Conservation (phyloP, 2,113 vertebrate species). For the Jaculus jaculus region DNA sequence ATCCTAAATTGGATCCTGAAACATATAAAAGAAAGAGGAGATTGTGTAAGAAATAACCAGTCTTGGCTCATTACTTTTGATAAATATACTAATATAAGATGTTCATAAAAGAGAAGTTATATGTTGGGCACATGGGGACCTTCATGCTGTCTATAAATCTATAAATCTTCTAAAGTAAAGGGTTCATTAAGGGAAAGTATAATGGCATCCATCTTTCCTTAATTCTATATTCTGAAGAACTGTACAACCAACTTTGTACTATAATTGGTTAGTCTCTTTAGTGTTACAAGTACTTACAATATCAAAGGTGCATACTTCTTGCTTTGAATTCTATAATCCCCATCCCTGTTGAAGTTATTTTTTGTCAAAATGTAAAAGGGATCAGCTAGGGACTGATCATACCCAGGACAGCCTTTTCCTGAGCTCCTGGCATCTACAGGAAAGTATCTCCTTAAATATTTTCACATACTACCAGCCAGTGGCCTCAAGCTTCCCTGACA, state of each 20-base stretch:
- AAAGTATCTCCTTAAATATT: not conserved
- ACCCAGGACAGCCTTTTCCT: not conserved
- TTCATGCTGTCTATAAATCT: not conserved
- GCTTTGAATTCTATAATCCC: not conserved
- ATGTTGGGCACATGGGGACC: too few relatives aligned
- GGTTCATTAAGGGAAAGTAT: not conserved
- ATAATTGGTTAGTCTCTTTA: not conserved
- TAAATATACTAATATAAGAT: not conserved
- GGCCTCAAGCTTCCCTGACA: too few relatives aligned
- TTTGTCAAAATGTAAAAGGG: not conserved
- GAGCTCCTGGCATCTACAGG: not conserved
- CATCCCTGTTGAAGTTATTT: not conserved
- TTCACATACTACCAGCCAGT: not conserved
- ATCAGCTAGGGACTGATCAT: not conserved
- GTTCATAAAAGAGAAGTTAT: not conserved
- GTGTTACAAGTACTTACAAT: slow-evolving; percentile 22
- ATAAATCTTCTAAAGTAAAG: slow-evolving; percentile 16
- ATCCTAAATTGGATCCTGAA: not conserved
- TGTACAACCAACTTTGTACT: not conserved
- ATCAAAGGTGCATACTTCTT: not conserved
- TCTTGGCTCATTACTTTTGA: not conserved
- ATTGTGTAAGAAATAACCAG: not conserved
- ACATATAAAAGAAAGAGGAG: not conserved
- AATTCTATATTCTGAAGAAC: not conserved
- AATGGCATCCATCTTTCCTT: not conserved